phyloP scores from a whole-genome alignment of 1,140 invertebrate species.

The Andrena cerasifolii region DNA sequence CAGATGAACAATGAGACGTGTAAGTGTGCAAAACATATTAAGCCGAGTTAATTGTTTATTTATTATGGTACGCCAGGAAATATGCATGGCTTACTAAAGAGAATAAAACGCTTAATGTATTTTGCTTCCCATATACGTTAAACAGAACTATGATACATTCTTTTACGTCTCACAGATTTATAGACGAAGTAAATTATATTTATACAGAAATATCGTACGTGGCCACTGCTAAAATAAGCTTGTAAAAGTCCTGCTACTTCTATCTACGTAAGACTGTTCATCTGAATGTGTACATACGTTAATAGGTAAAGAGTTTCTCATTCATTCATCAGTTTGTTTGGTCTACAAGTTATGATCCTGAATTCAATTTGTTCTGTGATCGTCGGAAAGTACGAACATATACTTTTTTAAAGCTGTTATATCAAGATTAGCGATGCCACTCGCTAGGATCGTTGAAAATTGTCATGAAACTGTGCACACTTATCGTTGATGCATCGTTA shows the following conservation, averaged over 20 bases:
- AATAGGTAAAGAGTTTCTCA: background rate
- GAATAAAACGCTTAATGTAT: constrained; percentile 7
- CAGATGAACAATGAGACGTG: background rate
- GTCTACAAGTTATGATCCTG: constrained; percentile 15
- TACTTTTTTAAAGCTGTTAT: constrained; percentile 8
- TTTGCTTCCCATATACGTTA: background rate
- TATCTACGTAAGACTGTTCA: background rate
- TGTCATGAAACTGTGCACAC: too few relatives aligned
- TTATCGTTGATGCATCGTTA: too few relatives aligned
- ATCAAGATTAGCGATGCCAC: background rate
- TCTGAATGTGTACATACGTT: background rate
- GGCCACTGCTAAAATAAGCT: constrained; percentile 22
- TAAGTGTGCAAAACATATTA: constrained; percentile 2
- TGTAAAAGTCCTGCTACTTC: background rate
- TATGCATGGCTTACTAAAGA: too few relatives aligned
- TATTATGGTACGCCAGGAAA: background rate
- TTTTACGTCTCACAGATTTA: constrained; percentile 7
- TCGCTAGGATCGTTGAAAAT: too few relatives aligned
- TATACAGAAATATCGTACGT: constrained; percentile 17
- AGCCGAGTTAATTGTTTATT: background rate
- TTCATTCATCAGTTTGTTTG: constrained; percentile 3
- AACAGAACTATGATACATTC: constrained; percentile 8
- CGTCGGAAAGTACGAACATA: constrained; percentile 40
- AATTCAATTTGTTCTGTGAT: background rate
- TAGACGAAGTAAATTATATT: constrained; percentile 12